Conservation (phyloP, 2,888 invertebrate genomes). For the Villa cingulata region DNA sequence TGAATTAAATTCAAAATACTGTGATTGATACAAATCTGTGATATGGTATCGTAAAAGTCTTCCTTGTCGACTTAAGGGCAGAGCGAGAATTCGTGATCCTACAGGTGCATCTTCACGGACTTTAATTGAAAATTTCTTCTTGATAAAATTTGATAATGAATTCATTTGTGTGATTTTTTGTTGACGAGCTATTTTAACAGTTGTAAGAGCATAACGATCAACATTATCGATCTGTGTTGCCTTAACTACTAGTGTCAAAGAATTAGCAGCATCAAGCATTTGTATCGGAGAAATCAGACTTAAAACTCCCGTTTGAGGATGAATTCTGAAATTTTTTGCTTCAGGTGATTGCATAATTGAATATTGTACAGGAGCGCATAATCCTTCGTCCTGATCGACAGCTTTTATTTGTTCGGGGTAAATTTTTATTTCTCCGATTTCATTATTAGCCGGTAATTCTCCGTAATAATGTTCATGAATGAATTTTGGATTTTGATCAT, state of each 20-base stretch:
- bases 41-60: conserved; percentile 62
- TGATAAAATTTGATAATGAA: conserved; percentile 43
- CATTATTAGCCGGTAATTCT: conserved; percentile 45
- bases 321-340: conserved; percentile 33
- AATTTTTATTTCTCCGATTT: conserved; percentile 43
- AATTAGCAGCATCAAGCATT: conserved; percentile 44
- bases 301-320: conserved; percentile 31
- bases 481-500: conserved; percentile 83
- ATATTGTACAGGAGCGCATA: conserved; percentile 34
- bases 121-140: conserved; percentile 53
- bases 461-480: conserved; percentile 60
- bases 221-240: conserved; percentile 73
- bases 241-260: conserved; percentile 69
- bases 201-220: conserved; percentile 76
- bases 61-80: conserved; percentile 50
- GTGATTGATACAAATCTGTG: conserved; percentile 57
- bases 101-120: conserved; percentile 64
- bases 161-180: conserved; percentile 41
- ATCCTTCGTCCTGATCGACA: conserved; percentile 51
- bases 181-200: conserved; percentile 49
- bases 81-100: conserved; percentile 56
- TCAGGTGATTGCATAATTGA: conserved; percentile 34
- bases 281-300: conserved; percentile 29
- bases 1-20: conserved; percentile 61
- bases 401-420: conserved; percentile 63